Base-by-base conservation (phyloP, 2,888 invertebrate species). In the Hemistola chrysoprasaria region DNA sequence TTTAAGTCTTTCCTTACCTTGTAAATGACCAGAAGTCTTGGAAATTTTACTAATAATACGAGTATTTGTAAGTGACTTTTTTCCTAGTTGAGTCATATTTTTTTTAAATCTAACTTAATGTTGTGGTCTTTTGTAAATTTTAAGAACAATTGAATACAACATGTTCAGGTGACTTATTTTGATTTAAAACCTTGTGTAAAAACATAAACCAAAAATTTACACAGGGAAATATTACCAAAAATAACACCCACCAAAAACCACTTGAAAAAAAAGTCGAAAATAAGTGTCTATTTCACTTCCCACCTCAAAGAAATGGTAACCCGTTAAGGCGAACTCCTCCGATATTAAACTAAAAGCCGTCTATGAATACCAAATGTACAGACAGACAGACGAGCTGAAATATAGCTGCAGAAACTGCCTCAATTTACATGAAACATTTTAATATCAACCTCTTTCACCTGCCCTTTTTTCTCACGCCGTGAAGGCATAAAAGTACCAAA, bases 361-460 rank as follows among this genome's bases (percentile, higher is more conserved):
- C 78, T 70, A 84, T 86, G 86, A 87, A 87, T 85, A 85, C 76
- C 71, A 80, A 86, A 82, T 79, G 64, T 61, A 56, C 72, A 76
- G 75, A 74, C 80, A 78, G 74, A 77, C 80, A 75, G 73, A 71
- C 75, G 40, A 35, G 43, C 75, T 78, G 75, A 86, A 83, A 83
- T 84, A 85, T 79, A 71, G 75, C 79, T 64, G 66, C 64, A 65
- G 68, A 63, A 72, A 71, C 76, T 77, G 62, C 75, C 79, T 75
- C 83, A 84, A 88, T 88, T 88, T 86, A 81, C 87, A 88, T 88
- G 84, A 80, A 88, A 87, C 87, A 87, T 86, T 88, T 87, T 88
- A 88, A 87, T 88, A 88, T 84, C 66, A 66, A 65, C 65, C 62
- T 60, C 61, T 65, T 65, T 60, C 81, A 85, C 86, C 86, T 86